phyloP scores from a whole-genome alignment of 2,113 vertebrate species.

The Calyptomena viridis region DNA sequence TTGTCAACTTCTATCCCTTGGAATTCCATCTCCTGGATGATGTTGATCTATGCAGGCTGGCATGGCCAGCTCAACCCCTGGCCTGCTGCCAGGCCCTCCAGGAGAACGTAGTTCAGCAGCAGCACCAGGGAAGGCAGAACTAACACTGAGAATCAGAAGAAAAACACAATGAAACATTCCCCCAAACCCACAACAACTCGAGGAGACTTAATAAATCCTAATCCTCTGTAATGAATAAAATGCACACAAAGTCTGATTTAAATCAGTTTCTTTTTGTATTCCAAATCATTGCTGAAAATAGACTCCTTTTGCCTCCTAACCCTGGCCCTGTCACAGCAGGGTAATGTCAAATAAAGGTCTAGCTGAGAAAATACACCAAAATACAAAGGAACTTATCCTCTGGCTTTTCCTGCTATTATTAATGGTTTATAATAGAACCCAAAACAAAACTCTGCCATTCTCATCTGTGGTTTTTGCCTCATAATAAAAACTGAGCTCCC shows the following conservation, averaged over 20 bases:
- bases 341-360: constrained; percentile 61
- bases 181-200: not conserved
- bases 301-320: constrained; percentile 11
- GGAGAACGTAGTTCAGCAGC: not conserved
- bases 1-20: not conserved
- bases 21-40: not conserved
- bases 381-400: constrained; percentile 63
- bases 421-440: constrained; percentile 46
- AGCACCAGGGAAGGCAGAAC: not conserved
- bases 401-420: constrained; percentile 63
- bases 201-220: constrained; percentile 26
- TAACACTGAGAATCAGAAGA: not conserved
- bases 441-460: constrained; percentile 27
- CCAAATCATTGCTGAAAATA: constrained; percentile 40
- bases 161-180: not conserved
- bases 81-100: not conserved
- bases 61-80: not conserved
- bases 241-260: constrained; percentile 15
- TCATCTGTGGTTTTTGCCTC: not conserved
- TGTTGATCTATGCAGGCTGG: not conserved
- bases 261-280: constrained; percentile 38
- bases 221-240: constrained; percentile 33
- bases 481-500: not conserved
- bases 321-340: constrained; percentile 34
- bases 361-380: constrained; percentile 50